Base-by-base conservation (phyloP, 2,888 invertebrate genomes). In the Trissoscelio sp. region DNA sequence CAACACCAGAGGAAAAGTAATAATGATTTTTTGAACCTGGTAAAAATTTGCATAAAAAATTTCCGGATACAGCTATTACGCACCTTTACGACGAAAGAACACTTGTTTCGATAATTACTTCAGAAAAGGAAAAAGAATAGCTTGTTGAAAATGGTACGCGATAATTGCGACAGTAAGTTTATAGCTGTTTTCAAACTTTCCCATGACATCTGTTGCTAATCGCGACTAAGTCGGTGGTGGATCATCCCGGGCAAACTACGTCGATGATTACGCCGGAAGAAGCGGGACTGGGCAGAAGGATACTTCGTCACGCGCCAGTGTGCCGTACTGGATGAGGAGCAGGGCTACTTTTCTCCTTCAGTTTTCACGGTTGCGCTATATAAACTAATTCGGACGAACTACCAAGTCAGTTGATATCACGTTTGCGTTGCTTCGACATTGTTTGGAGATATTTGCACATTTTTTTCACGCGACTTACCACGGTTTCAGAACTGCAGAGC, bases 301-400 rank as follows among this genome's bases (percentile, higher is more conserved):
- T 87, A 86, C 86, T 83, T 87, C 88, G 91, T 90, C 89, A 91
- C 90, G 91, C 91, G 87, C 88, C 89, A 88, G 87, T 90, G 87
- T 90, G 87, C 88, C 87, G 84, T 86, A 86, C 87, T 87, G 86
- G 88, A 90, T 88, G 88, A 88, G 85, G 74, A 79, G 79, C 80
- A 78, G 79, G 85, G 88, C 86, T 87, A 88, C 88, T 87, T 88
- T 87, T 88, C 87, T 85, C 85, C 83, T 73, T 74, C 62, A 44
- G 78, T 85, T 86, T 85, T 85, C 83, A 81, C 83, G 82, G 84
- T 83, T 83, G 81, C 79, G 81, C 84, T 88, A 90, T 90, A 90
- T 90, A 90, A 90, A 88, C 87, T 87, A 88, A 88, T 90, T 85
- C 81, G 80, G 69, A 74, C 79, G 74, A 55, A 82, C 78, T 67